Conservation (phyloP, 2,797 vertebrate species). For the Caiman crocodilus region DNA sequence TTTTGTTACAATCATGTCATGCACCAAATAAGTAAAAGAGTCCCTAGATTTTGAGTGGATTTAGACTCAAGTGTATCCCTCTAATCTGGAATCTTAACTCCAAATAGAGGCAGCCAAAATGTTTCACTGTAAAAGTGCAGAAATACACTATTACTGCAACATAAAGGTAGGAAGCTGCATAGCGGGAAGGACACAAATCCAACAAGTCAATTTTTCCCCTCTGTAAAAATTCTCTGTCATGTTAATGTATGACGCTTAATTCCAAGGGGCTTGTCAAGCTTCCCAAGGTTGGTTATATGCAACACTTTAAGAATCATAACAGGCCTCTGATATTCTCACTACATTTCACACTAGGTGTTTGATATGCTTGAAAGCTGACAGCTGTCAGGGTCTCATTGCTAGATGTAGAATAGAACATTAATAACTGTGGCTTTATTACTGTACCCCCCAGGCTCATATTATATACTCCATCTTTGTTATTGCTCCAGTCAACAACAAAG, state of each 20-base stretch:
- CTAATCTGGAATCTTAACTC: not conserved
- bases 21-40: not conserved
- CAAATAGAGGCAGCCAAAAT: not conserved
- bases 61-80: not conserved
- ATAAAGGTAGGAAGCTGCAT: not conserved
- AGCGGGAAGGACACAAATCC: not conserved
- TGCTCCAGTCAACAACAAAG: conserved; percentile 39
- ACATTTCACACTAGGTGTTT: not conserved
- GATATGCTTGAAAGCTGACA: conserved; percentile 51
- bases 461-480: conserved; percentile 33
- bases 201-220: not conserved
- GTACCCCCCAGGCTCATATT: not conserved
- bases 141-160: not conserved
- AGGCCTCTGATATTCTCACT: conserved; percentile 31
- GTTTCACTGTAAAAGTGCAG: not conserved
- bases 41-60: not conserved
- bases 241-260: conserved; percentile 30
- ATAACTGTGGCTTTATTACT: conserved; percentile 49
- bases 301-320: conserved; percentile 29
- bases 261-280: conserved; percentile 54
- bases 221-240: conserved; percentile 33
- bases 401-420: conserved; percentile 52
- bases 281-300: conserved; percentile 38
- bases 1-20: not conserved
- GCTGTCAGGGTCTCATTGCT: conserved; percentile 50